Conservation (phyloP, 2,113 vertebrate species). For the Carollia perspicillata region DNA sequence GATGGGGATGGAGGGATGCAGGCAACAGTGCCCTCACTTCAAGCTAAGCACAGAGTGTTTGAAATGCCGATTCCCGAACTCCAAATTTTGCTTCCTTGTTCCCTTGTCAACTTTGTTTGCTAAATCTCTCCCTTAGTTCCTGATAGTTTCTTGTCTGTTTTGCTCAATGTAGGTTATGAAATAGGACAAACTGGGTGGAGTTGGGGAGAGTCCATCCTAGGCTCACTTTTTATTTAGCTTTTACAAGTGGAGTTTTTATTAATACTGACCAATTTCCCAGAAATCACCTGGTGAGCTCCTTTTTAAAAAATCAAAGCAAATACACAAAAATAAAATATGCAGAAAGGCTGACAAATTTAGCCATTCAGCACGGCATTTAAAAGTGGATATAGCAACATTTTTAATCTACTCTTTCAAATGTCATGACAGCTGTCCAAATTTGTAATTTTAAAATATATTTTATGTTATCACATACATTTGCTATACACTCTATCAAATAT, state of each 20-base stretch:
- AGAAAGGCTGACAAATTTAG: conserved; percentile 66
- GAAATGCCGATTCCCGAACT: background rate
- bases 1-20: too few species aligned
- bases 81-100: background rate
- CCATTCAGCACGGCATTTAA: conserved; percentile 64
- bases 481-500: conserved; percentile 74
- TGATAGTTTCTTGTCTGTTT: background rate
- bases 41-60: background rate
- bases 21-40: background rate
- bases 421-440: conserved; percentile 76
- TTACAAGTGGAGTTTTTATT: conserved; percentile 20
- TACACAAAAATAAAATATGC: conserved; percentile 53
- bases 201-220: background rate
- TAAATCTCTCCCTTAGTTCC: background rate
- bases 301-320: conserved; percentile 59
- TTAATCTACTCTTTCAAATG: conserved; percentile 75
- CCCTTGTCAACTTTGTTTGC: background rate
- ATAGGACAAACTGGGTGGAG: background rate
- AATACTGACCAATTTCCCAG: conserved; percentile 44
- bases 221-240: background rate
- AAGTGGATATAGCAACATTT: conserved; percentile 66
- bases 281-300: conserved; percentile 61
- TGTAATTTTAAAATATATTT: conserved; percentile 75
- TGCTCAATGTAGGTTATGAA: background rate
- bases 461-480: conserved; percentile 76